These are phyloP conservation scores for Cygnus olor DNA, from an alignment of 2,797 vertebrate species.

Conservation along the genomic window DNA sequence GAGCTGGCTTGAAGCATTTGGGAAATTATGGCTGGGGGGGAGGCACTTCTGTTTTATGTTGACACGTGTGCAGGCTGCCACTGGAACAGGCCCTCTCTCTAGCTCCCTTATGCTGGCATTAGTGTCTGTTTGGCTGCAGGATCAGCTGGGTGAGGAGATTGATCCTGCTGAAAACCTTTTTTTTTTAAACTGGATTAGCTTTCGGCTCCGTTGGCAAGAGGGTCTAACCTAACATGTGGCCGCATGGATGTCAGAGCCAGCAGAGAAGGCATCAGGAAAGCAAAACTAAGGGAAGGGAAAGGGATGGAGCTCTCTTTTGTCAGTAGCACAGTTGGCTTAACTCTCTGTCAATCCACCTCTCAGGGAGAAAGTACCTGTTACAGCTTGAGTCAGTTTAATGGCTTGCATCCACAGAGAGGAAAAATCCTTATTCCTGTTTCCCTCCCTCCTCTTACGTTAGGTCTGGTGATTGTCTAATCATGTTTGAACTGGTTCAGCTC, in stretches of 20 bases:
- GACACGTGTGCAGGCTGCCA: conserved; percentile 35
- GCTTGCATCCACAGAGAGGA: neutral
- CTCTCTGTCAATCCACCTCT: neutral
- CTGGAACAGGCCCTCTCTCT: neutral
- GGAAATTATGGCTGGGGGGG: conserved; percentile 12
- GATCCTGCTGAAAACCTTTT: neutral
- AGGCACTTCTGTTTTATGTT: conserved; percentile 45
- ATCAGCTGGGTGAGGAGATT: conserved; percentile 30
- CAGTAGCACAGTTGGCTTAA: conserved; percentile 34
- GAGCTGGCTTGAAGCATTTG: conserved; percentile 51
- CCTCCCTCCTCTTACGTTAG: neutral
- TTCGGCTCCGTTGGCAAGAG: conserved; percentile 20
- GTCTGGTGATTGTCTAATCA: neutral
- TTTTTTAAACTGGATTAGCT: neutral
- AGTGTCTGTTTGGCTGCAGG: neutral
- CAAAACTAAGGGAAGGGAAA: conserved; percentile 54
- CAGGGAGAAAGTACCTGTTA: conserved; percentile 20
- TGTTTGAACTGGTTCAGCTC: neutral
- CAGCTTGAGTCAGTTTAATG: neutral
- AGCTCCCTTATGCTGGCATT: neutral
- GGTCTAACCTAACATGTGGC: conserved; percentile 12
- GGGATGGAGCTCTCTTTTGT: conserved; percentile 23
- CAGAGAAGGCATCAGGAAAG: conserved; percentile 33
- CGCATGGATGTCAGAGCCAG: neutral
- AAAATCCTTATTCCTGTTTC: neutral